Conservation (phyloP, 1,140 invertebrate genomes). For the Cherax destructor region DNA sequence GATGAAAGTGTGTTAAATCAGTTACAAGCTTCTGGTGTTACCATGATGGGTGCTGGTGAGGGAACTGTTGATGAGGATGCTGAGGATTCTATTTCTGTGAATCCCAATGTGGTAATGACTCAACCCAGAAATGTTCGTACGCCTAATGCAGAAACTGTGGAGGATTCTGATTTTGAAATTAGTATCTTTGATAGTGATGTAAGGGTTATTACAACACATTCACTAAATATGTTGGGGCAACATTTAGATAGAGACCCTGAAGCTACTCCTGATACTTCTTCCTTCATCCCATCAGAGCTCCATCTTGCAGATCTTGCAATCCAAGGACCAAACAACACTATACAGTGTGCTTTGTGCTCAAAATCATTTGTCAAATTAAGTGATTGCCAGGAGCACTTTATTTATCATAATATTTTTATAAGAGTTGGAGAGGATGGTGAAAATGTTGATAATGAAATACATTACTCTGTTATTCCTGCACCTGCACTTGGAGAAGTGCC, state of each 20-base stretch:
- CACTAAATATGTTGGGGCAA: conserved; percentile 33
- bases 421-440: conserved; percentile 48
- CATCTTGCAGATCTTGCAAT: conserved; percentile 52
- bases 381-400: conserved; percentile 53
- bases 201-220: conserved; percentile 13
- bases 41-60: conserved; percentile 55
- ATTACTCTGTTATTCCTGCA: conserved; percentile 24
- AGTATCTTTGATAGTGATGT: conserved; percentile 49
- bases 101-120: conserved; percentile 61
- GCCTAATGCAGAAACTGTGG: neutral
- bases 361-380: conserved; percentile 44
- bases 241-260: conserved; percentile 15
- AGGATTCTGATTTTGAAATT: conserved; percentile 47
- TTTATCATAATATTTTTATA: conserved; percentile 54
- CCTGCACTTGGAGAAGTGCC: conserved; percentile 1
- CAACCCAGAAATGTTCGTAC: conserved; percentile 43
- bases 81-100: conserved; percentile 60
- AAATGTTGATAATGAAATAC: conserved; percentile 41
- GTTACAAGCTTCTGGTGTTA: conserved; percentile 50
- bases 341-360: conserved; percentile 58
- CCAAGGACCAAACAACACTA: conserved; percentile 42
- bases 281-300: conserved; percentile 42
- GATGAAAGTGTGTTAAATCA: conserved; percentile 58
- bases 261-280: conserved; percentile 4
- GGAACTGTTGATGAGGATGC: conserved; percentile 55